Conservation (phyloP, 2,113 vertebrate genomes). For the Megaceryle maxima region DNA sequence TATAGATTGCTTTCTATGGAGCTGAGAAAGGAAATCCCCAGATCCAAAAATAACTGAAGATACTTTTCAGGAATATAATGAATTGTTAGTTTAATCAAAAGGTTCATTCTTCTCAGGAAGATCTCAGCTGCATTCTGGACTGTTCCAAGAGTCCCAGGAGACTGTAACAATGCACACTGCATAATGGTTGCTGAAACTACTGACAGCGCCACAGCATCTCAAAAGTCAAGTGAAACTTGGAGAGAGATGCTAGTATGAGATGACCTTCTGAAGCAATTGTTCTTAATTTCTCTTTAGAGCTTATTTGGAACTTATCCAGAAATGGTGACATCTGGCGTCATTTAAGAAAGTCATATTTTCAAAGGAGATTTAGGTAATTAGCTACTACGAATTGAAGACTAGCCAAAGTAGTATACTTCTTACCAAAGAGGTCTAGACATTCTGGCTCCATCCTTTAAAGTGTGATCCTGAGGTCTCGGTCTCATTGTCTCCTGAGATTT, state of each 20-base stretch:
- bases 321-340: not conserved
- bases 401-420: not conserved
- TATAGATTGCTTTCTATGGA: not conserved
- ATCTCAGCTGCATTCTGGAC: not conserved
- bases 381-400: not conserved
- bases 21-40: not conserved
- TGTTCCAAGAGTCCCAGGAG: not conserved
- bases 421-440: slow-evolving; percentile 7
- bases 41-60: not conserved
- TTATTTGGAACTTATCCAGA: not conserved
- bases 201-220: not conserved
- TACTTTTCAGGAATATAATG: not conserved
- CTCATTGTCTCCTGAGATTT: not conserved
- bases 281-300: not conserved
- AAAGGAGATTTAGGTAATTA: not conserved
- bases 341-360: not conserved
- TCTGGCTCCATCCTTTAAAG: not conserved
- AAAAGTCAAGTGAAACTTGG: not conserved
- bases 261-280: not conserved
- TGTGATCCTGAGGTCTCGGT: not conserved
- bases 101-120: not conserved
- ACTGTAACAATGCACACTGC: not conserved
- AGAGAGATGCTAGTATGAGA: not conserved
- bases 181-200: not conserved
- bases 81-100: not conserved